Percentiles rank a stretch among this genome's conserved stretches.
These are phyloP conservation scores for Pardalotus punctatus DNA, from an alignment of 2,113 vertebrate genomes.

Conservation along the genomic window DNA sequence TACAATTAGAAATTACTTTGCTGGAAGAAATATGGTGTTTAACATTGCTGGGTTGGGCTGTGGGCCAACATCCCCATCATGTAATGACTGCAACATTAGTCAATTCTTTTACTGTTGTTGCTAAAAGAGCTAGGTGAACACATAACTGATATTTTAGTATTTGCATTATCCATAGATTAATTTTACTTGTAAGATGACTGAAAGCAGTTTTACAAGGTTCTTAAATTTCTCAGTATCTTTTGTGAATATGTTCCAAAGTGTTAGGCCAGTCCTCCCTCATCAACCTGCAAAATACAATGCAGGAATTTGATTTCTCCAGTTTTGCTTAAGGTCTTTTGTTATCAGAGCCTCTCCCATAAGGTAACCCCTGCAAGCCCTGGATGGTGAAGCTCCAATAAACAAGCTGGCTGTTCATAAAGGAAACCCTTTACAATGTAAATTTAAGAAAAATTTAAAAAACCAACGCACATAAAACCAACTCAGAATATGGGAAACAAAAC, in stretches of 20 bases:
- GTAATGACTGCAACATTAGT: neutral
- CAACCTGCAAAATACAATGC: neutral
- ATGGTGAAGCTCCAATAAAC: neutral
- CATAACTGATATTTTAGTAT: neutral
- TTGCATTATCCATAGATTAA: neutral
- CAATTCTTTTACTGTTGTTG: neutral
- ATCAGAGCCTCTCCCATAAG: neutral
- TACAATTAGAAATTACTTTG: slow-evolving; percentile 1
- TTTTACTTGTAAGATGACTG: neutral
- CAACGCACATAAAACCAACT: neutral
- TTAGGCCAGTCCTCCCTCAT: neutral
- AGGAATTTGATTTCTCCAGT: neutral
- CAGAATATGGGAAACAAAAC: neutral
- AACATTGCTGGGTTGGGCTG: neutral
- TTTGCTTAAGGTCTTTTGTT: neutral
- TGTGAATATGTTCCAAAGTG: neutral
- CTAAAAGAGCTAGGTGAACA: neutral
- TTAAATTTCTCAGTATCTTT: neutral
- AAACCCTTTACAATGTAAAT: neutral
- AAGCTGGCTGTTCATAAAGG: neutral
- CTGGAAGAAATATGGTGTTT: neutral
- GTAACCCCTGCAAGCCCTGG: neutral
- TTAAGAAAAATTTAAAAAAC: neutral
- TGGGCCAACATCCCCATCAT: neutral
- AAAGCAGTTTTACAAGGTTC: neutral